Base-by-base conservation (phyloP, 2,797 vertebrate genomes). In the Ciconia nigra region DNA sequence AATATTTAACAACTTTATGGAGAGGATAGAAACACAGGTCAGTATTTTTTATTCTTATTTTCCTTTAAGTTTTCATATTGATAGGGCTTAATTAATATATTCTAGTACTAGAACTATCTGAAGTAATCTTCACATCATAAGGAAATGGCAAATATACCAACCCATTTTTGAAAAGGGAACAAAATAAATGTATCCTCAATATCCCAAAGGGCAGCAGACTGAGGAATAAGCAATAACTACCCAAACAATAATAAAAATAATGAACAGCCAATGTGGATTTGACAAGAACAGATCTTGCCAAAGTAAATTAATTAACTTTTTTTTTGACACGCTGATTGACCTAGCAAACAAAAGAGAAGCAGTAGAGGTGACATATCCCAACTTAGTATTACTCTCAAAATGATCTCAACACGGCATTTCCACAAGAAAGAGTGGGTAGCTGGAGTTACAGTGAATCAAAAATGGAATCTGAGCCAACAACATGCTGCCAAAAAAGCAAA, bases 401-500 rank as follows among this genome's bases (percentile, higher is more conserved):
- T 55, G 10, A 69, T 66, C 35, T 62, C 78, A 70, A 31, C 16
- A 18, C 11, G 39, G 58, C 71, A 85, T 67, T 92, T 87, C 52
- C 65, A 85, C 37, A 82, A 72, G 47, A n/a, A 58, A 15, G 58
- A 70, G 62, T 85, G 41, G 52, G 51, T 85, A 94, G 84, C 0
- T 2, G 74, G 58, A 73, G 47, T 77, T 89, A 47, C 4, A 93
- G 55, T 35, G 37, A 95, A 83, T 71, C 10, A 91, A 66, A 91
- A 93, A 63, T 10, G n/a, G 67, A 70, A 77, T 63, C n/a, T 57
- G 35, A 96, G 79, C 65, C 76, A 94, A 80, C 22, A 80, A 44
- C 52, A 63, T 3, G 37, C 74, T 80, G 85, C 74, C 91, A 93
- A 88, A 87, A 89, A 89, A 85, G 65, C 67, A 93, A 96, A 88